Evolutionary conservation across 2,113 vertebrate species (phyloP), one percentile per base, ranked within the genome.

Genomic region (Xerus inauris): DNA sequence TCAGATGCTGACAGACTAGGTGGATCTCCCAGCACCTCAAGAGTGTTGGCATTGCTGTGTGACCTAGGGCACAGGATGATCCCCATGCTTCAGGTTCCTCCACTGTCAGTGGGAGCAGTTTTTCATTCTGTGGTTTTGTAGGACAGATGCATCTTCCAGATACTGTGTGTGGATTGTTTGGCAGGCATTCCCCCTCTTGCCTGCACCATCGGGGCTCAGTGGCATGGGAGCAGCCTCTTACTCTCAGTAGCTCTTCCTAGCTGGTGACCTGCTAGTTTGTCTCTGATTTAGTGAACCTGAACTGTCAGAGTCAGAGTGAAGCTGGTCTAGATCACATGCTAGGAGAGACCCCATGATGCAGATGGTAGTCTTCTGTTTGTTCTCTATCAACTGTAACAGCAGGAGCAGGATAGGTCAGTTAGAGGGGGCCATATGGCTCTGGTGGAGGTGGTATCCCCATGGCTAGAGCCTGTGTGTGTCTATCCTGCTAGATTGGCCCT

Each of bases 131-230:
- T 59, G 30, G 79, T 54, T 80, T 32, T 38, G 24, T 6, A 54
- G 67, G 75, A 20, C 22, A 49, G 94, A n/a, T 54, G 24, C 1
- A 5, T 71, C 24, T 57, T 81, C 12, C 11, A 20, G 69, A 35
- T 83, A 35, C 49, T 14, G 26, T 17, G 14, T 10, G 8, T 14
- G 17, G 79, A 26, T 47, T 26, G 4, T 40, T 26, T 76, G 69
- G 32, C 38, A 47, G 47, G 67, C 22, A 1, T n/a, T 79, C 76
- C n/a, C 30, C 9, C 1, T 59, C 40, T 49, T n/a, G 24, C 8
- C 32, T 4, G 17, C 4, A 0, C 8, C 1, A 6, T 42, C 76
- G 12, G 51, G 59, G 8, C 49, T 47, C 40, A 14, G 38, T 19
- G 57, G 28, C 0, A 2, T 13, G 59, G 47, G 54, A 22, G 6